Evolutionary conservation across 2,113 vertebrate genomes (phyloP).

Genomic region (Embiotoca jacksoni): DNA sequence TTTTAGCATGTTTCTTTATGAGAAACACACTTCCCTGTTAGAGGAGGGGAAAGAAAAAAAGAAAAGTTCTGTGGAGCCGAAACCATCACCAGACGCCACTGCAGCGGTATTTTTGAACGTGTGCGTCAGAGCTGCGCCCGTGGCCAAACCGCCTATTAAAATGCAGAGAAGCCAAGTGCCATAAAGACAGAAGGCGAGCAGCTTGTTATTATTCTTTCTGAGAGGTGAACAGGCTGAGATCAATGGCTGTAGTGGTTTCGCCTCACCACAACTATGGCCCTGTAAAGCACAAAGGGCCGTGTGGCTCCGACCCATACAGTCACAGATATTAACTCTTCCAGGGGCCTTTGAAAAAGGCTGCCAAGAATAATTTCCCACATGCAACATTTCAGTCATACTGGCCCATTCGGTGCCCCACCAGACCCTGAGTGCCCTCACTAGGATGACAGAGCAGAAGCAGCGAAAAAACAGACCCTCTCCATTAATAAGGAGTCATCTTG

Average conservation of each 20-base stretch:
- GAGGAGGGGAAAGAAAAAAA: conserved; percentile 18
- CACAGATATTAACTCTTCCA: conserved; percentile 79
- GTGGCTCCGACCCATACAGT: conserved; percentile 70
- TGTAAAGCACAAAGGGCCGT: conserved; percentile 72
- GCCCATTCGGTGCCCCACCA: conserved; percentile 51
- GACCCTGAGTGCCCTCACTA: conserved; percentile 20
- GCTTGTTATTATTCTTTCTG: conserved; percentile 87
- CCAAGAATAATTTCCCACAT: conserved; percentile 89
- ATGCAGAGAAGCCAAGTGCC: conserved; percentile 80
- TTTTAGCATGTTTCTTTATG: conserved; percentile 78
- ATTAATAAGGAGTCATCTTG: conserved; percentile 14
- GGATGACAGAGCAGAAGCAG: conserved; percentile 54
- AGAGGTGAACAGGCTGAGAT: conserved; percentile 84
- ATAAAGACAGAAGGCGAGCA: conserved; percentile 82
- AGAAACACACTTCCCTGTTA: conserved; percentile 79
- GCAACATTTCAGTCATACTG: conserved; percentile 77
- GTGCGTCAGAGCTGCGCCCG: conserved; percentile 74
- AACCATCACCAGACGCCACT: conserved; percentile 81
- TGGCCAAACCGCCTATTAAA: conserved; percentile 85
- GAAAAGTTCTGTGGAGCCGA: conserved; percentile 63
- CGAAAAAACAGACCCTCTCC: conserved; percentile 43
- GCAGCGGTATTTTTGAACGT: conserved; percentile 76
- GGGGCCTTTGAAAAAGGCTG: conserved; percentile 77
- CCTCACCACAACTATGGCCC: conserved; percentile 81
- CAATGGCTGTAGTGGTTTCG: conserved; percentile 80